phyloP scores from a whole-genome alignment of 2,888 invertebrate species.

The Euzophera pinguis region DNA sequence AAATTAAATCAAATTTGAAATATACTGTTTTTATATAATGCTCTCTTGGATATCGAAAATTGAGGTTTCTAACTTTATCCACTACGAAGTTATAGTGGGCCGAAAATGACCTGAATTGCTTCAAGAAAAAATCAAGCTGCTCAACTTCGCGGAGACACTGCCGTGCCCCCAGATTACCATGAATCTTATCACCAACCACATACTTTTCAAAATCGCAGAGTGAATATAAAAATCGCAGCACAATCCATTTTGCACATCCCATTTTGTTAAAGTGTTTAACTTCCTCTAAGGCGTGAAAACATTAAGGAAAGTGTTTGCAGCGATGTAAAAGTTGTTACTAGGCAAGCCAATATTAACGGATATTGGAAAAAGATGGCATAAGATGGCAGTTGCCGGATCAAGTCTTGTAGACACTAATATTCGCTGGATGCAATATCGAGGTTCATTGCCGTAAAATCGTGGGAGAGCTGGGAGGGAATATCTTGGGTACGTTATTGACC shows the following conservation, averaged over 20 bases:
- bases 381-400: conserved; percentile 62
- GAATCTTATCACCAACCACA: too few species aligned
- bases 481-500: conserved; percentile 60
- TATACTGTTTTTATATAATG: too few species aligned
- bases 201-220: neutral
- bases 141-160: too few species aligned
- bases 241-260: too few species aligned
- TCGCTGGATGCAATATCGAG: conserved; percentile 60
- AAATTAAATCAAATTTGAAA: too few species aligned
- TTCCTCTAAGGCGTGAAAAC: conserved; percentile 28
- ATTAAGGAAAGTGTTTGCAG: conserved; percentile 43
- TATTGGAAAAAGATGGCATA: conserved; percentile 68
- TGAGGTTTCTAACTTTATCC: too few species aligned
- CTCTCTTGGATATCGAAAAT: too few species aligned
- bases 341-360: conserved; percentile 55
- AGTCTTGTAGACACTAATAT: conserved; percentile 63
- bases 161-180: too few species aligned
- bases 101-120: too few species aligned
- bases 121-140: too few species aligned
- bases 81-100: too few species aligned
- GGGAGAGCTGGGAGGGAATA: conserved; percentile 39
- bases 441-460: conserved; percentile 66
- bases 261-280: conserved; percentile 14
- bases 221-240: neutral
- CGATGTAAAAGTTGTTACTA: conserved; percentile 49